A percentile compares a stretch with the other conserved stretches of the same genome.
Evolutionary conservation across 2,888 invertebrate genomes (phyloP).

Genomic region (Tubulanus polymorphus): DNA sequence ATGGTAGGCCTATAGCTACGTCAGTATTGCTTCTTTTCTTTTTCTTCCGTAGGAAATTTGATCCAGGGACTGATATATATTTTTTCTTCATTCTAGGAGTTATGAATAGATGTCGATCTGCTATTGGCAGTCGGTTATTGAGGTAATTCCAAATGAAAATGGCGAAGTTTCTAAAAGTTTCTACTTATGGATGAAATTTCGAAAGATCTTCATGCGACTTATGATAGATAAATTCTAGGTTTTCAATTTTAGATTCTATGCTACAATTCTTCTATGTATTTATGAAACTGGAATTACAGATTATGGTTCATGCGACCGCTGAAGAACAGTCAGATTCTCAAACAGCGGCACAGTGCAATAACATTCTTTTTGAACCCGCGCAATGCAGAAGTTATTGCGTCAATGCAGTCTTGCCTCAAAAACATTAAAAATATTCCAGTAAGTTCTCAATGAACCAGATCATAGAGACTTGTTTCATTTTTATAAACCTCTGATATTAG

Average conservation of each 20-base stretch:
- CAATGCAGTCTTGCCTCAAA: constrained; percentile 62
- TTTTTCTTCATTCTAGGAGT: constrained; percentile 50
- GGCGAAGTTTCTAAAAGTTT: neutral
- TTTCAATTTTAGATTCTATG: no score
- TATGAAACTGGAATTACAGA: constrained; percentile 52
- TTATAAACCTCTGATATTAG: no score
- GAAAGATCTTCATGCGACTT: no score
- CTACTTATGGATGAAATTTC: no score
- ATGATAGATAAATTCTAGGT: no score
- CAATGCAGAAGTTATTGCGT: constrained; percentile 63
- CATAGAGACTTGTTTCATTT: no score
- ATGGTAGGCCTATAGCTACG: constrained; percentile 56
- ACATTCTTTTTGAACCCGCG: constrained; percentile 64
- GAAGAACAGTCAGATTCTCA: constrained; percentile 61
- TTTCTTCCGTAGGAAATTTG: no score
- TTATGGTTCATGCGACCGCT: constrained; percentile 70
- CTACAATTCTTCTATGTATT: constrained; percentile 3
- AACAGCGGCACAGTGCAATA: constrained; percentile 67
- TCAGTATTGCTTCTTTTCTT: no score
- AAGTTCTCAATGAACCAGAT: constrained; percentile 44
- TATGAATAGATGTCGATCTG: constrained; percentile 69
- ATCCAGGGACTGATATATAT: constrained; percentile 8
- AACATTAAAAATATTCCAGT: constrained; percentile 65
- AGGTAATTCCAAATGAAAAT: constrained; percentile 58
- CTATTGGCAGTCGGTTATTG: constrained; percentile 64